Base-by-base conservation (phyloP, 2,888 invertebrate genomes). In the Trissoscelio sp. region DNA sequence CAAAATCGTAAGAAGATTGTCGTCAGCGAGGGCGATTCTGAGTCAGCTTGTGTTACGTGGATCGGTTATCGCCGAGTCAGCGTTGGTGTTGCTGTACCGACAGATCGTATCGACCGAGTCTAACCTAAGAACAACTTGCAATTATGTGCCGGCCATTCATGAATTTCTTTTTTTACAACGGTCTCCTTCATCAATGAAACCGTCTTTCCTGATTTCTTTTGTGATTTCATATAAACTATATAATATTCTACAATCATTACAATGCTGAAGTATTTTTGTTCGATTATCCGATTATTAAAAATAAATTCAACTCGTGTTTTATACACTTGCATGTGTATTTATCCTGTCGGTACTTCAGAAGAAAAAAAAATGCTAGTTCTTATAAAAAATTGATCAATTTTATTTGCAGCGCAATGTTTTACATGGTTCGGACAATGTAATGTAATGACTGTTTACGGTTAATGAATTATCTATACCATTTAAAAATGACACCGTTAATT, bases 11-110 rank as follows among this genome's bases (percentile, higher is more conserved):
- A 53, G 67, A 69, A 67, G 57, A 70, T 57, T 16, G 58, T n/a
- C n/a, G n/a, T 39, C 66, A 66, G 44, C 79, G 31, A 88, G 87
- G 88, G 89, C 89, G 90, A 90, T 90, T 89, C 91, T 90, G 90
- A 89, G 88, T 91, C 91, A 91, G 91, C 91, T 85, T 83, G 85
- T 72, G 55, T 73, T 70, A 72, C 69, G 83, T 12, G 67, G 87
- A 88, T 89, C 88, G 85, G 86, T 86, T 88, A 86, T 86, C 89
- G 88, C 85, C 87, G 88, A 90, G 88, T 91, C 91, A 91, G 90
- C 91, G 86, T 84, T 73, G 74, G 62, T 81, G 84, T 84, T 86
- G 79, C 82, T 86, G 85, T 84, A 85, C 84, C 83, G 84, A 53
- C 24, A 67, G 85, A 87, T 87, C 83, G 83, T 86, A 86, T 86